Base-by-base conservation (phyloP, 2,113 vertebrate species). In the Octodon degus region DNA sequence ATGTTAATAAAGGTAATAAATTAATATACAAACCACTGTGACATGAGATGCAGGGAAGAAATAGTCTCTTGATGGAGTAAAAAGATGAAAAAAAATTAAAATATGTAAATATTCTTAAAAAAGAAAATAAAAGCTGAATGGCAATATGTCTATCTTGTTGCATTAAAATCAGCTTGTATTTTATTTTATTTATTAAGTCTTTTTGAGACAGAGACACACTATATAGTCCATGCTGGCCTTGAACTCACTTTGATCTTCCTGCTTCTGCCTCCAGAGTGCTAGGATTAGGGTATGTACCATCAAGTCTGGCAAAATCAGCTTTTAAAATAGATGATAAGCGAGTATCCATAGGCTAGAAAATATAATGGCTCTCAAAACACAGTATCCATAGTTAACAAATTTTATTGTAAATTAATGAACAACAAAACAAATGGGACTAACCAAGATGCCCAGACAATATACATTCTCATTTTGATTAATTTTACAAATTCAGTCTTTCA, bases 401-500 rank as follows among this genome's bases (percentile, higher is more conserved):
- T 83, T 25, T 40, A 85, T 34, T 72, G 68, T 84, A 58, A 80
- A 88, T 62, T 70, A 90, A 90, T 32, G 16, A 94, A 40, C 14
- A 96, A 83, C 16, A 70, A 70, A 58, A 37, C 25, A 88, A 80
- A 63, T 60, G 80, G 34, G 47, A 96, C 80, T 88, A 27, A 86
- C 70, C 19, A 93, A 90, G 43, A 97, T 22, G 62, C 3, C 25
- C 68, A 55, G 40, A 77, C 4, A 53, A 34, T 63, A 68, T 12
- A 55, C 40, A 86, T 90, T 76, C 20, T 82, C 40, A 37, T 60
- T 86, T 65, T 74, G 8, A 82, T 53, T 86, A 4, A 43, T 53
- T 7, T 63, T 86, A 90, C 80, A 67, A 19, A 62, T n/a, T 83
- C 34, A 67, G 72, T 58, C 82, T 81, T 84, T 84, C 47, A 62